These are phyloP conservation scores for Rhea americana DNA, from an alignment of 2,113 vertebrate species.

Conservation along the genomic window DNA sequence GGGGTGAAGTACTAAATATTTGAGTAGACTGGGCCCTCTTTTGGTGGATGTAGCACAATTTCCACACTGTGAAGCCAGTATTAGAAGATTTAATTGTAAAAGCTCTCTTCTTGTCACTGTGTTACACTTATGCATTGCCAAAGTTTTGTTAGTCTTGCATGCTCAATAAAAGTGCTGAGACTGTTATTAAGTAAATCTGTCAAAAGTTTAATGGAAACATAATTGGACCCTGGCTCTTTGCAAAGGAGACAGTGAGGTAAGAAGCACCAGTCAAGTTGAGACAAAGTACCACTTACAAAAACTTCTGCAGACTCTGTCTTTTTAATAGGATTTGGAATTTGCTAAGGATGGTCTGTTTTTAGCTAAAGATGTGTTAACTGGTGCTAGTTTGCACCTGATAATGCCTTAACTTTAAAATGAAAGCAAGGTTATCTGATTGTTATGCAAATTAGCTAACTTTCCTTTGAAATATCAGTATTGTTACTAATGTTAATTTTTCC, in stretches of 20 bases:
- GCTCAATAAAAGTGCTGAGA: constrained; percentile 88
- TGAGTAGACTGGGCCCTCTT: constrained; percentile 83
- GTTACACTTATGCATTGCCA: constrained; percentile 93
- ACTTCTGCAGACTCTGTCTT: constrained; percentile 68
- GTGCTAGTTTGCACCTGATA: constrained; percentile 65
- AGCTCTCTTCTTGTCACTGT: constrained; percentile 88
- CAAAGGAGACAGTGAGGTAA: constrained; percentile 70
- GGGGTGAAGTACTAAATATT: constrained; percentile 90
- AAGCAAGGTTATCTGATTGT: constrained; percentile 68
- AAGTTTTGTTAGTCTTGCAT: constrained; percentile 92
- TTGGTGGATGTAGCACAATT: constrained; percentile 83
- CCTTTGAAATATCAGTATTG: constrained; percentile 52
- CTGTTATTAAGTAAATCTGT: constrained; percentile 85
- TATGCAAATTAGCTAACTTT: constrained; percentile 67
- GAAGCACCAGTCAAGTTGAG: constrained; percentile 79
- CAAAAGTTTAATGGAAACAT: constrained; percentile 78
- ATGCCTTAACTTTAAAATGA: constrained; percentile 69
- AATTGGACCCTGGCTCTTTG: constrained; percentile 72
- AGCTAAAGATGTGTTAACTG: constrained; percentile 58
- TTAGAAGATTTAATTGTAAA: constrained; percentile 88
- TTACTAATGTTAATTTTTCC: constrained; percentile 62
- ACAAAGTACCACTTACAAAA: constrained; percentile 64
- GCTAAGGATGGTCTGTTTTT: constrained; percentile 63
- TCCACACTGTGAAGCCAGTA: constrained; percentile 91
- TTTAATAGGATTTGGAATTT: constrained; percentile 61